phyloP scores from a whole-genome alignment of 2,113 vertebrate species.

The Erpornis zantholeuca region DNA sequence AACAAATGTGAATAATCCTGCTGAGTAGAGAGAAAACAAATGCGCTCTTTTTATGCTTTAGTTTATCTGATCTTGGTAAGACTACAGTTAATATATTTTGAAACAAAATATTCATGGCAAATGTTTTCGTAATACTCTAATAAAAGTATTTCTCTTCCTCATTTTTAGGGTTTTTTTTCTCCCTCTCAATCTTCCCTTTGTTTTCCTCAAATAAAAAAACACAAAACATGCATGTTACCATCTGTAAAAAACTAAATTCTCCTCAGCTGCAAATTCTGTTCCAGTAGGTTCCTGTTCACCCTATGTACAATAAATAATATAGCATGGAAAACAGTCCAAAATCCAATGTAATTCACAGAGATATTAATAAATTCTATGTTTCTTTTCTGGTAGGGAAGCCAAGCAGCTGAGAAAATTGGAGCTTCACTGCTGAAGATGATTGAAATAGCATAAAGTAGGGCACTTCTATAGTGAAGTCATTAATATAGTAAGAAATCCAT shows the following conservation, averaged over 20 bases:
- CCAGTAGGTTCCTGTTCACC: not conserved
- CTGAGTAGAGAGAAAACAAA: constrained; percentile 32
- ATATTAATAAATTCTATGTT: not conserved
- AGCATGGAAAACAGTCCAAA: not conserved
- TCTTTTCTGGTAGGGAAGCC: not conserved
- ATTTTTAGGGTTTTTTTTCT: not conserved
- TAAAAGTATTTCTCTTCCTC: not conserved
- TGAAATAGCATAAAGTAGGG: not conserved
- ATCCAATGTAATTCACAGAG: not conserved
- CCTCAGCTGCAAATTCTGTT: not conserved
- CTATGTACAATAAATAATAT: not conserved
- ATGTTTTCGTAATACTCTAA: constrained; percentile 34
- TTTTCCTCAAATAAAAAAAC: not conserved
- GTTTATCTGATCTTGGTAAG: constrained; percentile 32
- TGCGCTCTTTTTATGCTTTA: constrained; percentile 6
- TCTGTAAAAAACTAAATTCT: constrained; percentile 6
- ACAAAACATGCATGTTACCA: not conserved
- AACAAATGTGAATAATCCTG: constrained; percentile 55
- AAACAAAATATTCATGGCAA: constrained; percentile 45
- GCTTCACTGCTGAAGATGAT: constrained; percentile 4
- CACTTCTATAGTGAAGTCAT: not conserved
- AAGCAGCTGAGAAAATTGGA: not conserved
- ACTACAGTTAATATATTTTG: constrained; percentile 35
- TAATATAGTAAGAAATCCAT: constrained; percentile 5
- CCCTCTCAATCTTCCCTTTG: constrained; percentile 11